These are phyloP conservation scores for Limnephilus marmoratus DNA, from an alignment of 2,888 invertebrate species.

Conservation along the genomic window DNA sequence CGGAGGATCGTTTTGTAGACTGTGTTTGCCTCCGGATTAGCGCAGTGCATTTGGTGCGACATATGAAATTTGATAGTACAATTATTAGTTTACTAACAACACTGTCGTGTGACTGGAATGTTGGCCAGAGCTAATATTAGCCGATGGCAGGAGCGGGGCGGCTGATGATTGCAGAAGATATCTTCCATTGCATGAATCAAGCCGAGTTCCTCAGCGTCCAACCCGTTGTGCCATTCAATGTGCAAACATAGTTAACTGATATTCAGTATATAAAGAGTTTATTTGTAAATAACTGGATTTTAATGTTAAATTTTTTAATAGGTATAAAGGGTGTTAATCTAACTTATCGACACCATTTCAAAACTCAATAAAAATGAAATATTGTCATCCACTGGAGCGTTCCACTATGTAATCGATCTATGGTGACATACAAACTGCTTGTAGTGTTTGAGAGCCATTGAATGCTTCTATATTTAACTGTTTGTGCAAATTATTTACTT, in stretches of 20 bases:
- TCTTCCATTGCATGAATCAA: not conserved
- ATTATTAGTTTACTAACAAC: slow-evolving; percentile 14
- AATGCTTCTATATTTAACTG: no score
- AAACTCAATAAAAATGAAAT: not conserved
- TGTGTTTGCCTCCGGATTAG: not conserved
- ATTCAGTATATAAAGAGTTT: slow-evolving; percentile 35
- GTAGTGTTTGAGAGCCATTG: no score
- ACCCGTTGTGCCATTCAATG: slow-evolving; percentile 26
- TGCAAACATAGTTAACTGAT: slow-evolving; percentile 42
- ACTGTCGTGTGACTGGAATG: not conserved
- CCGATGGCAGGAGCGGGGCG: not conserved
- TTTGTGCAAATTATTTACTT: no score
- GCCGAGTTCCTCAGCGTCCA: not conserved
- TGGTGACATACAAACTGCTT: no score
- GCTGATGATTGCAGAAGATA: not conserved
- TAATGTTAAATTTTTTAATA: not conserved
- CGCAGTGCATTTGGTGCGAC: not conserved
- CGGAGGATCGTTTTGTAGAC: slow-evolving; percentile 4
- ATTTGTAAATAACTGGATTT: slow-evolving; percentile 33
- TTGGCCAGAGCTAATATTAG: not conserved
- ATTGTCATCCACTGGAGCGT: no score
- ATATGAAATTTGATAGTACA: not conserved
- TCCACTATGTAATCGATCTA: no score
- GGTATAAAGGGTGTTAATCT: not conserved
- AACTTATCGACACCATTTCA: not conserved